Conservation (phyloP, 2,113 vertebrate species). For the Myocastor coypus region DNA sequence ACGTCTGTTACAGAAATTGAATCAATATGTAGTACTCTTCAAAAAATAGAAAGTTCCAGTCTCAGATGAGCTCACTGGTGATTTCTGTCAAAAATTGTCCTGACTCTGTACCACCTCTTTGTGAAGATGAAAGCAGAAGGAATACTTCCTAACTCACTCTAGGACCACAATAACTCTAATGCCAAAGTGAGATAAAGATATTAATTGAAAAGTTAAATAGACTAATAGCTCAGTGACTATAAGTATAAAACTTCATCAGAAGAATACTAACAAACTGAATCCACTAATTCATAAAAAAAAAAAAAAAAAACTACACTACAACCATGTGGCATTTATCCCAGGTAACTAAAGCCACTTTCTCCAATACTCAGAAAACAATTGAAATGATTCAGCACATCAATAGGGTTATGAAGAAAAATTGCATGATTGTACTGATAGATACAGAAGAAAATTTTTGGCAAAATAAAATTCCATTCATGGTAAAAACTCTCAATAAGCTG, state of each 20-base stretch:
- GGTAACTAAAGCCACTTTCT: background rate
- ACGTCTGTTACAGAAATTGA: background rate
- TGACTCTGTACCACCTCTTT: background rate
- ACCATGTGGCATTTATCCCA: background rate
- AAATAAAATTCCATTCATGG: background rate
- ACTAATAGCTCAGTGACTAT: background rate
- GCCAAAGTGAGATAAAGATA: background rate
- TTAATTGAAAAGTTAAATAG: background rate
- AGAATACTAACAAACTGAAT: background rate
- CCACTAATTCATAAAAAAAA: background rate
- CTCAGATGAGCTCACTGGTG: background rate
- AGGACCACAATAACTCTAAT: background rate
- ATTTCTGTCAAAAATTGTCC: background rate
- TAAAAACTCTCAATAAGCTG: background rate
- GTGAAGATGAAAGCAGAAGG: background rate
- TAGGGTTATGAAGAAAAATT: background rate
- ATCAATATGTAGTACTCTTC: background rate
- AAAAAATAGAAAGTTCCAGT: background rate
- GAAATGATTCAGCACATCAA: background rate
- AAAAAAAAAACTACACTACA: background rate
- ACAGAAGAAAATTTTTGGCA: background rate
- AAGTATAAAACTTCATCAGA: background rate
- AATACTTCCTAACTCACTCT: background rate
- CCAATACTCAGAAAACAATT: background rate
- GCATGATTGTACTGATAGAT: background rate